Conservation (phyloP, 2,888 invertebrate genomes). For the Iselma pallidipennis region DNA sequence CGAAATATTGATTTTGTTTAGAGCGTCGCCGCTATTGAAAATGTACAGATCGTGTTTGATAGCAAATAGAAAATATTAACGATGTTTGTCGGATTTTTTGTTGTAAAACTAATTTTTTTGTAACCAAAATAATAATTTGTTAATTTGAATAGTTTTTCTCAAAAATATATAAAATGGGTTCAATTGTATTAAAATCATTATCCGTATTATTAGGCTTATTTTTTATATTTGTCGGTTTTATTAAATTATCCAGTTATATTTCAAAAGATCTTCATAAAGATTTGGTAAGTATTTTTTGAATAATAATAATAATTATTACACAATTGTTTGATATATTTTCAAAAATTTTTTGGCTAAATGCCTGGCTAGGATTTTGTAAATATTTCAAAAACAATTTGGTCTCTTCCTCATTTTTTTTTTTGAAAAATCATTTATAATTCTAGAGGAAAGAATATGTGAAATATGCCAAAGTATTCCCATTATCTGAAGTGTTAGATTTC, state of each 20-base stretch:
- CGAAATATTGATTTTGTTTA: constrained; percentile 46
- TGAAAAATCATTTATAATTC: constrained; percentile 59
- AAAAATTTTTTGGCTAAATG: constrained; percentile 49
- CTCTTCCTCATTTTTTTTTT: not conserved
- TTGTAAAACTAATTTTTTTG: not conserved
- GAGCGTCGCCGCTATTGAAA: constrained; percentile 42
- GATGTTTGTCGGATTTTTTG: not conserved
- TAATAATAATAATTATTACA: constrained; percentile 34
- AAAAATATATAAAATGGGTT: constrained; percentile 59
- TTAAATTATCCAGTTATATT: constrained; percentile 88
- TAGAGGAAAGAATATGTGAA: constrained; percentile 94
- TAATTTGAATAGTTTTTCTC: not conserved
- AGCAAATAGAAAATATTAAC: constrained; percentile 24
- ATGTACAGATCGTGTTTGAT: constrained; percentile 37
- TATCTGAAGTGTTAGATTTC: constrained; percentile 77
- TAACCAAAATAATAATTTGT: constrained; percentile 1
- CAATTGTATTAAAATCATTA: constrained; percentile 87
- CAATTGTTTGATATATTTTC: constrained; percentile 43
- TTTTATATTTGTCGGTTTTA: constrained; percentile 92
- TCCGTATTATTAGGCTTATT: constrained; percentile 91
- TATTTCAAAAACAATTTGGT: constrained; percentile 23
- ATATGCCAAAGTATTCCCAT: constrained; percentile 92
- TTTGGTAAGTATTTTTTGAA: constrained; percentile 70
- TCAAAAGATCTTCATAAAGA: constrained; percentile 96
- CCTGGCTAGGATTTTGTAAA: constrained; percentile 48